Base-by-base conservation (phyloP, 1,140 invertebrate genomes). In the Coptotermes formosanus region DNA sequence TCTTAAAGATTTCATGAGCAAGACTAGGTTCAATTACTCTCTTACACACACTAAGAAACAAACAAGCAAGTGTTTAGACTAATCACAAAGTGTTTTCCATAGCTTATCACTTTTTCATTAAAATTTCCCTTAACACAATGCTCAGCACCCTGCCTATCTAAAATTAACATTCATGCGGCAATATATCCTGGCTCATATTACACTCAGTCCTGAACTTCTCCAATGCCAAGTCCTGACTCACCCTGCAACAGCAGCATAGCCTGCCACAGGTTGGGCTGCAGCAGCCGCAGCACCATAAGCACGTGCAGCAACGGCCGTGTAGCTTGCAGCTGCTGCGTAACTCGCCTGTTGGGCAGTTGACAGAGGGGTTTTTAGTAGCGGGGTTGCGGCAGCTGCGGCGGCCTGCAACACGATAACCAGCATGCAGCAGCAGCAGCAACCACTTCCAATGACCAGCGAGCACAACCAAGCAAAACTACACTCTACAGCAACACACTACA, bases 301-400 rank as follows among this genome's bases (percentile, higher is more conserved):
- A 88, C 96, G 92, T 82, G 96, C 96, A 83, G 96, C 95, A 81
- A 96, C 96, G 59, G 96, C 95, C 84, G 96, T 95, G 89, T 96
- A 96, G 69, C 94, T 95, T 52, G 96, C 96, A 87, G 95, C 96
- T 88, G 96, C 96, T 90, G 95, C 96, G 91, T 95, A 96, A 88
- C 94, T 95, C 87, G 96, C 95, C 90, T 93, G 95, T 92, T 92
- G 95, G 90, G 91, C 89, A 91, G 92, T 94, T 90, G 92, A 95
- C 91, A 90, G 92, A 92, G 88, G 93, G 88, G 89, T 93, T 90
- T 89, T 89, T 88, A 89, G 88, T 85, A 89, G 88, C 83, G 93
- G 91, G 90, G 92, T 91, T 64, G 92, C 92, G 44, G 92, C 92
- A 82, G 88, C 88, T 85, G 89, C 88, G 88, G 92, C 92, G 92